Conservation (phyloP, 1,140 invertebrate genomes). For the Anastrepha ludens region DNA sequence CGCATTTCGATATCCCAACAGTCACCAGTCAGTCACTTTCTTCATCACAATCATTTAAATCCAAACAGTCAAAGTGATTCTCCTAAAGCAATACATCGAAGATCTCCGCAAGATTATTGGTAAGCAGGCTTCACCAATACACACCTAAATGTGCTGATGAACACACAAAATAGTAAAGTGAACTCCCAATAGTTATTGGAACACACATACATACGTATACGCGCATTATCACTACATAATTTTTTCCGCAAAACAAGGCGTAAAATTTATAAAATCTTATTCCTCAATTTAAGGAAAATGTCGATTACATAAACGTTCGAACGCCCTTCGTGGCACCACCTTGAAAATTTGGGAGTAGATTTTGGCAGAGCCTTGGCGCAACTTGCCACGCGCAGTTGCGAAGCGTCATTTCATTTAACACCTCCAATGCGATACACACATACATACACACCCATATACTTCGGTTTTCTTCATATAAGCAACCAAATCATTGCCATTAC, state of each 20-base stretch:
- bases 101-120: slow-evolving; percentile 75
- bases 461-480: neutral
- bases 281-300: neutral
- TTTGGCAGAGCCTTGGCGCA: slow-evolving; percentile 12
- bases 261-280: neutral
- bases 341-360: neutral
- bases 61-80: slow-evolving; percentile 73
- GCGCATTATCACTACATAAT: too few relatives aligned
- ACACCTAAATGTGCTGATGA: neutral
- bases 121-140: slow-evolving; percentile 63
- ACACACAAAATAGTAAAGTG: too few relatives aligned
- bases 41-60: slow-evolving; percentile 16
- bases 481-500: neutral
- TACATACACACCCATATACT: neutral
- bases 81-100: slow-evolving; percentile 74
- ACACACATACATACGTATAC: too few relatives aligned
- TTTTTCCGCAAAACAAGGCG: neutral
- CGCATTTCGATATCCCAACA: slow-evolving; percentile 11
- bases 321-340: neutral
- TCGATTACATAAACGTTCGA: neutral
- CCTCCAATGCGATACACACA: neutral
- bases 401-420: slow-evolving; percentile 15
- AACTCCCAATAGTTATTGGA: too few relatives aligned
- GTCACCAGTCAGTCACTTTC: slow-evolving; percentile 51
- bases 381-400: slow-evolving; percentile 12